Conservation (phyloP, 2,888 invertebrate genomes). For the Tholera decimalis region DNA sequence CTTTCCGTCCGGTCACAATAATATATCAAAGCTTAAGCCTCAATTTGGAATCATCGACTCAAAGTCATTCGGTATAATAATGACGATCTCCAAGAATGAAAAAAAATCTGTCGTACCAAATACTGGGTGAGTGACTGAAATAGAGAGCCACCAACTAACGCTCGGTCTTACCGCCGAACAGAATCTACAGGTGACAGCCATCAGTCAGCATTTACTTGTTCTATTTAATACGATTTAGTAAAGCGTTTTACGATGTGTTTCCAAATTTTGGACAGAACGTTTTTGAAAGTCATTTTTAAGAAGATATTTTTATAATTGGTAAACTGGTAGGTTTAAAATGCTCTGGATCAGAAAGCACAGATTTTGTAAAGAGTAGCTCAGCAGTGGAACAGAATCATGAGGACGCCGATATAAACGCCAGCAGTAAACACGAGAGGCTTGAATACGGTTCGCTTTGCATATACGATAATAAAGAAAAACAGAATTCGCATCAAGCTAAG, state of each 20-base stretch:
- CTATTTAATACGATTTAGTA: conserved; percentile 2
- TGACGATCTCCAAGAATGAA: conserved; percentile 25
- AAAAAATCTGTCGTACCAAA: background rate
- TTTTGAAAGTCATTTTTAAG: conserved; percentile 26
- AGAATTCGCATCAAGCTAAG: conserved; percentile 48
- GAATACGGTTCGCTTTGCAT: conserved; percentile 47
- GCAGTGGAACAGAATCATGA: conserved; percentile 30
- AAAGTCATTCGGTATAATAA: conserved; percentile 20
- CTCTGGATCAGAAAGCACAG: conserved; percentile 17
- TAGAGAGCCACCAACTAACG: conserved; percentile 26
- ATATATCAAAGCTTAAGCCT: background rate
- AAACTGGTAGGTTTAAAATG: background rate
- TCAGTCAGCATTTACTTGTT: background rate
- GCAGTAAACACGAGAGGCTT: conserved; percentile 45
- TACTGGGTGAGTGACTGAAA: background rate
- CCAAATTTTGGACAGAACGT: conserved; percentile 31
- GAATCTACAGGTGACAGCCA: conserved; percentile 23
- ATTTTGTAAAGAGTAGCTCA: conserved; percentile 34
- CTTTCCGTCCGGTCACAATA: no score
- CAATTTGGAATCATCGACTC: conserved; percentile 16
- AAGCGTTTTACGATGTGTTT: conserved; percentile 30
- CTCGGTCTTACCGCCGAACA: conserved; percentile 1
- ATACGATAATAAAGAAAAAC: conserved; percentile 29
- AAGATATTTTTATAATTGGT: background rate
- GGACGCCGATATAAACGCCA: conserved; percentile 44